Evolutionary conservation across 1,140 invertebrate species (phyloP), one percentile per base, ranked within the genome.

Genomic region (Holcopasites calliopsidis): DNA sequence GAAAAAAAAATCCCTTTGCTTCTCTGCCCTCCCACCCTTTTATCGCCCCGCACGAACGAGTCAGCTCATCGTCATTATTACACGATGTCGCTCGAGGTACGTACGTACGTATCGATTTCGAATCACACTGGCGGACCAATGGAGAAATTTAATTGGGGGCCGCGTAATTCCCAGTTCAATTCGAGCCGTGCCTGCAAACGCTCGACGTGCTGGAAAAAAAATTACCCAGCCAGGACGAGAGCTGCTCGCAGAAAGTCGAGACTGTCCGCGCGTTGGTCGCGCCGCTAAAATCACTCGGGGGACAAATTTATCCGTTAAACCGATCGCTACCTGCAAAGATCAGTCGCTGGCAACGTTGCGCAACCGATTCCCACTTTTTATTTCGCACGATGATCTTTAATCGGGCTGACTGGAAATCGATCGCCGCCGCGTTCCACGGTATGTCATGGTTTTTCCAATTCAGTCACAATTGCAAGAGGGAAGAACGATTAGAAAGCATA

Each of bases 91-190:
- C 81, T 77, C 57, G 74, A 82, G 58, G 47, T 76, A 83, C 49
- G 50, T 35, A 65, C 44, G 44, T n/a, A n/a, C 13, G 64, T 85
- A 86, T 86, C 85, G 85, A 85, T 85, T 86, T 77, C 77, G 73
- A 85, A 86, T 86, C 85, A 83, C 81, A 77, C 77, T 69, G 70
- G 76, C 76, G 75, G 76, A 57, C 80, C 79, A 50, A 73, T 84
- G 81, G 68, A 74, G 77, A 85, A 86, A 86, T 86, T 86, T 86
- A 86, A 86, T 86, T 86, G 82, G 77, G 76, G 66, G 58, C 61
- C 55, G 66, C 60, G 82, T 82, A 80, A 86, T 82, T 83, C 79
- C 81, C 84, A 84, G 70, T 77, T 78, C 77, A 85, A 85, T 85
- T 85, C 77, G 79, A 70, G 60, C 64, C 31, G 31, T n/a, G 40